These are phyloP conservation scores for Agrilus biguttatus DNA, from an alignment of 2,888 invertebrate genomes.

Conservation along the genomic window DNA sequence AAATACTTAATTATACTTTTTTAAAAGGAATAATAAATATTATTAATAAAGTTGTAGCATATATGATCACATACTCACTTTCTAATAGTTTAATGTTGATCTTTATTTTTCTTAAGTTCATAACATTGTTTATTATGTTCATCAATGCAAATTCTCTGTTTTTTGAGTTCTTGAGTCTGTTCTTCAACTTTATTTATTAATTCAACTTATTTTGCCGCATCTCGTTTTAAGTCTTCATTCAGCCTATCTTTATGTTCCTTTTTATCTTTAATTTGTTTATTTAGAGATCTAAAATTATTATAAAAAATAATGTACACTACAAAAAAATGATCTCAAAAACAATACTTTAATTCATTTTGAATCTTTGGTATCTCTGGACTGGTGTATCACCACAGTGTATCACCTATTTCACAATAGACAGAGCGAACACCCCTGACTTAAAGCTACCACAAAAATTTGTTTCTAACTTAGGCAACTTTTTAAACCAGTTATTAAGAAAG, in stretches of 20 bases:
- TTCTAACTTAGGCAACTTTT: too few relatives aligned
- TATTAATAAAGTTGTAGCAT: too few relatives aligned
- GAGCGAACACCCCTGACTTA: too few relatives aligned
- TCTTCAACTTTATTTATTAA: constrained; percentile 48
- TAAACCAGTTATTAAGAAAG: too few relatives aligned
- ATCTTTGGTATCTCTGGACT: too few relatives aligned
- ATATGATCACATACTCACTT: constrained; percentile 52
- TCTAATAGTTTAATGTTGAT: constrained; percentile 79
- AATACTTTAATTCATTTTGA: constrained; percentile 76
- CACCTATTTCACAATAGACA: too few relatives aligned
- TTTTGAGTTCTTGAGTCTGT: constrained; percentile 72
- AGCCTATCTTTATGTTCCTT: constrained; percentile 80
- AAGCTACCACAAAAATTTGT: too few relatives aligned
- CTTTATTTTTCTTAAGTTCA: constrained; percentile 89
- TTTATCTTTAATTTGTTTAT: constrained; percentile 90
- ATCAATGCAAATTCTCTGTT: constrained; percentile 81
- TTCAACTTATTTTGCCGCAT: constrained; percentile 58
- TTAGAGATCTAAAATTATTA: constrained; percentile 47
- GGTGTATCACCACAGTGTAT: too few relatives aligned
- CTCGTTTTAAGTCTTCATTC: constrained; percentile 74
- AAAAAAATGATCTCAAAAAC: background rate
- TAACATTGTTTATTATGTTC: constrained; percentile 92
- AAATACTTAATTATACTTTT: too few relatives aligned
- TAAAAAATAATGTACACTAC: constrained; percentile 2
- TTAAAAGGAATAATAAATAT: too few relatives aligned